Evolutionary conservation across 2,888 invertebrate genomes (phyloP), one percentile per base, ranked within the genome.

Genomic region (Orthosia cruda): DNA sequence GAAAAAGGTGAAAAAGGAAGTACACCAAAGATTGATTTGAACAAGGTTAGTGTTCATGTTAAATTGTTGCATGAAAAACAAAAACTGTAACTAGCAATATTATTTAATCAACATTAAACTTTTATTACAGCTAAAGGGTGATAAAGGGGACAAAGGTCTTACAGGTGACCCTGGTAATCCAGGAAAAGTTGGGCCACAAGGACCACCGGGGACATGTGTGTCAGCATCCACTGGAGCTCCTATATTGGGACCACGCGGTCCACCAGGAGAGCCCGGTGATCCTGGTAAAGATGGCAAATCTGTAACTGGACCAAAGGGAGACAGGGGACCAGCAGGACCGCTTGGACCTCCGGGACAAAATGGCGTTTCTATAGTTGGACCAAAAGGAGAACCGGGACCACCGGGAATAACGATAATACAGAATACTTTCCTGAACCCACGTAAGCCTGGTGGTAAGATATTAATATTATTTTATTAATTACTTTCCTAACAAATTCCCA

Each of bases 371-470:
- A 73, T 95, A 23, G 86, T 81, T 3, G 95, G 94, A 9, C 93
- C 93, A 2, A 95, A 95, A 83, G 95, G 95, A 18, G 94, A 95
- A 87, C 93, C 95, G 81, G 95, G 95, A 18, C 93, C 95, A 84
- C 93, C 95, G 12, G 88, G 88, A 18, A 75, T 70, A 13, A 59
- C 71, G n/a, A 32, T 72, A 9, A 50, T 77, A 49, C 59, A 65
- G 26, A 20, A 72, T n/a, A 16, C 3, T 16, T 3, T 47, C 11
- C 3, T 9, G 18, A 12, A 54, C 4, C 3, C 16, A 40, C 40
- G 40, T 40, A 40, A 40, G 40, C 40, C 40, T 40, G 40, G 40
- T 40, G 66, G 81, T 79, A 80, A 74, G 59, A 54, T 45, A 11
- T 49, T 26, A 61, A n/a, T n/a, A 23, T 13, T 23, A 23, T 23